Conservation (phyloP, 2,888 invertebrate genomes). For the Phrixothrix hirtus region DNA sequence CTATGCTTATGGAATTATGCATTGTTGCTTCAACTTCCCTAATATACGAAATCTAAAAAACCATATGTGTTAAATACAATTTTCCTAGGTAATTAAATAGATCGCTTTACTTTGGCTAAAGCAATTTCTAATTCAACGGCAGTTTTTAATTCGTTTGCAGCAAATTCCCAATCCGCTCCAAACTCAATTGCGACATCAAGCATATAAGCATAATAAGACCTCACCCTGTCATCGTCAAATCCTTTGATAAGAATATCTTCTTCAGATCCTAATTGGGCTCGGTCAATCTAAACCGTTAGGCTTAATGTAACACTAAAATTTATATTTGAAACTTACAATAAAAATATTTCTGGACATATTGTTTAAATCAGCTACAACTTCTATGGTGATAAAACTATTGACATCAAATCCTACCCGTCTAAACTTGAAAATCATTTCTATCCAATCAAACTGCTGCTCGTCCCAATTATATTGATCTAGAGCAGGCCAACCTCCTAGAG, state of each 20-base stretch:
- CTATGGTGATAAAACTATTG: constrained; percentile 29
- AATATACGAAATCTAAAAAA: constrained; percentile 75
- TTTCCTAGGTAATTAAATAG: neutral
- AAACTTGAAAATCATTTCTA: constrained; percentile 25
- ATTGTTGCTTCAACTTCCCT: constrained; percentile 71
- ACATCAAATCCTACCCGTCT: constrained; percentile 28
- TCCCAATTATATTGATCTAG: constrained; percentile 74
- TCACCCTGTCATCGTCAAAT: constrained; percentile 4
- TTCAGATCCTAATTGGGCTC: constrained; percentile 53
- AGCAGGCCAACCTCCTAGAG: constrained; percentile 88
- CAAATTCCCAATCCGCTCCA: constrained; percentile 70
- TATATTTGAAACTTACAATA: constrained; percentile 19
- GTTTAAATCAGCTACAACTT: constrained; percentile 28
- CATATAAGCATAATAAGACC: constrained; percentile 66
- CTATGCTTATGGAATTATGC: constrained; percentile 83
- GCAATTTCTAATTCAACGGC: constrained; percentile 57
- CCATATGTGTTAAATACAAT: neutral
- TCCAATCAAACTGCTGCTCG: constrained; percentile 39
- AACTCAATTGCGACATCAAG: constrained; percentile 78
- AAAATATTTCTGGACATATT: constrained; percentile 34
- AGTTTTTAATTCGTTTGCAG: constrained; percentile 61
- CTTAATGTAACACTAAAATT: neutral
- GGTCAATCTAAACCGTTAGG: constrained; percentile 14
- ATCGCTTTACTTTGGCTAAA: constrained; percentile 14
- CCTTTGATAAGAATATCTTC: constrained; percentile 10